phyloP scores from a whole-genome alignment of 2,888 invertebrate genomes.

The Cryptops parisi region DNA sequence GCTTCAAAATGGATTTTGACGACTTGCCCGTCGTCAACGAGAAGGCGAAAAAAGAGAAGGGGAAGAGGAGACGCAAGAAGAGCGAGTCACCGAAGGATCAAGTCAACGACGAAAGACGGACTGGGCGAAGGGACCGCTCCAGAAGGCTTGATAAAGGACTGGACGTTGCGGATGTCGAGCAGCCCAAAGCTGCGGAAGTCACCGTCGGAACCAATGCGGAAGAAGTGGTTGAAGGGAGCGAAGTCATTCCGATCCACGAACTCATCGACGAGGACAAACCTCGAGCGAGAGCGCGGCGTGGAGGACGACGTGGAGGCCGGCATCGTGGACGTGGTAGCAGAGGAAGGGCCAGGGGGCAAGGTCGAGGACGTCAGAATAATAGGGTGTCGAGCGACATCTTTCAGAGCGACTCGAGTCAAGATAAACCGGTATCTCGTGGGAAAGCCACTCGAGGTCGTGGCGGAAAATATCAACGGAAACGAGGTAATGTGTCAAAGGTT shows the following conservation, averaged over 20 bases:
- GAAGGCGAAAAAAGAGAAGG: slow-evolving; percentile 26
- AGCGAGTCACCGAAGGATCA: neutral
- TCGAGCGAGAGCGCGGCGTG: slow-evolving; percentile 13
- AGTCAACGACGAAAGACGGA: neutral
- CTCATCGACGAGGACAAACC: neutral
- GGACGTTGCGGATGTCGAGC: neutral
- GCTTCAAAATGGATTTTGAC: too few relatives aligned
- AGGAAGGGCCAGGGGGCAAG: slow-evolving; percentile 15
- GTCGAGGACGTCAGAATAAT: too few relatives aligned
- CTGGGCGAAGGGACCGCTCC: neutral
- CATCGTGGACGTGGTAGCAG: slow-evolving; percentile 11
- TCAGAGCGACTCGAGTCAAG: slow-evolving; percentile 7
- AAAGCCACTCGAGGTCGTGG: slow-evolving; percentile 8
- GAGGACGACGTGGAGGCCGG: slow-evolving; percentile 7
- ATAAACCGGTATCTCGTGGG: slow-evolving; percentile 20
- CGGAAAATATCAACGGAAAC: slow-evolving; percentile 21
- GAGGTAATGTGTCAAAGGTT: slow-evolving; percentile 22
- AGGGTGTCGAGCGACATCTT: too few relatives aligned
- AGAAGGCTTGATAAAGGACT: neutral
- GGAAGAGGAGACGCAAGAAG: slow-evolving; percentile 21
- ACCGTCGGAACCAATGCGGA: neutral
- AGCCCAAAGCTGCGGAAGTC: neutral
- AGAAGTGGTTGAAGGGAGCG: slow-evolving; percentile 18
- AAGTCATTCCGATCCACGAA: slow-evolving; percentile 1
- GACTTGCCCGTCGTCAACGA: neutral